Evolutionary conservation across 1,140 invertebrate species (phyloP), one percentile per base, ranked within the genome.

Genomic region (Drosophila insularis): DNA sequence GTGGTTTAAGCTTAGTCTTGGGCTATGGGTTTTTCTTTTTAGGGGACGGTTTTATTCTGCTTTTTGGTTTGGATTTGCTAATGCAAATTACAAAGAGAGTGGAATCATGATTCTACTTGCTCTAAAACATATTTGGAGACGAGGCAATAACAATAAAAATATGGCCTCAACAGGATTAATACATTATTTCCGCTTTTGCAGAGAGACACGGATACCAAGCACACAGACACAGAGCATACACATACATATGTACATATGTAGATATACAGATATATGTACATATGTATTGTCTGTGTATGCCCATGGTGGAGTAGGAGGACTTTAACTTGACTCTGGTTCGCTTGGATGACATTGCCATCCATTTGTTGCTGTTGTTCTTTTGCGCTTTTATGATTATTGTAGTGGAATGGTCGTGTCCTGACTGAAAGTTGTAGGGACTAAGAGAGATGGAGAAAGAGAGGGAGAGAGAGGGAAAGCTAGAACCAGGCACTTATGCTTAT

Each of bases 151-250:
- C 80, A 90, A 90, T 86, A 90, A 90, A 90, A 90, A 90, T 90
- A 90, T 90, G 87, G 87, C 86, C 87, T 90, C 86, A 82, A 90
- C 87, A 85, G 87, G 87, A 90, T 90, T 90, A 90, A 90, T 90
- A 90, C 87, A 90, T 90, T 90, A 90, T 78, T 86, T 90, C 80
- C 85, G 78, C 65, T 46, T 6, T 5, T 27, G 27, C 27, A 27
- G 27, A 27, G 27, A 27, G 27, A 27, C 27, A 27, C 27, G 27
- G 27, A 27, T 27, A 27, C 27, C 27, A 71, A 70, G 66, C 37
- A 69, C 55, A 14, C 60, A 27, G 64, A 37, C 21, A 37, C 17
- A 61, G 50, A 46, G 37, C 59, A 74, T 14, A 23, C 55, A 64
- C 39, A 66, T n/a, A 39, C 19, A 54, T 17, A 11, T 53, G 35